Conservation (phyloP, 2,888 invertebrate species). For the Opisthograptis luteolata region DNA sequence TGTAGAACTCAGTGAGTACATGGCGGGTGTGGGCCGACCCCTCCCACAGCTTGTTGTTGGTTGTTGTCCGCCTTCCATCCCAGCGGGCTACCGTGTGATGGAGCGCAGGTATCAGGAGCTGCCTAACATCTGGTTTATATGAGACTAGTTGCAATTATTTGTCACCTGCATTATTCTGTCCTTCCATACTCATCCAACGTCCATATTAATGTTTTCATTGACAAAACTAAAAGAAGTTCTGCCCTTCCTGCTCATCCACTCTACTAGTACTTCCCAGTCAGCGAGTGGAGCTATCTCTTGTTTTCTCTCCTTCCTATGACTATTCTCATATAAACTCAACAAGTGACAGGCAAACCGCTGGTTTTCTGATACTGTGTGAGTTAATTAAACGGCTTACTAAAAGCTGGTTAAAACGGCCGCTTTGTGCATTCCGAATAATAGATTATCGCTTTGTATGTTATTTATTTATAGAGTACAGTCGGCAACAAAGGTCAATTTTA, state of each 20-base stretch:
- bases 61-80: conserved; percentile 33
- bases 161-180: background rate
- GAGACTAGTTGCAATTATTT: background rate
- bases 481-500: conserved; percentile 42
- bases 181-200: background rate
- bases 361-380: conserved; percentile 14
- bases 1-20: conserved; percentile 1
- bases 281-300: background rate
- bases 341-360: conserved; percentile 20
- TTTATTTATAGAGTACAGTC: conserved; percentile 47
- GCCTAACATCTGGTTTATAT: conserved; percentile 1
- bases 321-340: conserved; percentile 17
- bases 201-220: background rate
- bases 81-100: background rate
- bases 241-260: background rate
- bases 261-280: background rate
- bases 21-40: conserved; percentile 43
- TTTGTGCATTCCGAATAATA: conserved; percentile 41
- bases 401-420: conserved; percentile 41
- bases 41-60: conserved; percentile 48
- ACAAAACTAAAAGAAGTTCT: background rate
- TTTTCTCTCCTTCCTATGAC: background rate
- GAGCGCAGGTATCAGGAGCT: background rate
- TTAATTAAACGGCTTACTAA: conserved; percentile 24
- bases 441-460: conserved; percentile 51